These are phyloP conservation scores for Chaetodon auriga DNA, from an alignment of 2,113 vertebrate species.

Conservation along the genomic window DNA sequence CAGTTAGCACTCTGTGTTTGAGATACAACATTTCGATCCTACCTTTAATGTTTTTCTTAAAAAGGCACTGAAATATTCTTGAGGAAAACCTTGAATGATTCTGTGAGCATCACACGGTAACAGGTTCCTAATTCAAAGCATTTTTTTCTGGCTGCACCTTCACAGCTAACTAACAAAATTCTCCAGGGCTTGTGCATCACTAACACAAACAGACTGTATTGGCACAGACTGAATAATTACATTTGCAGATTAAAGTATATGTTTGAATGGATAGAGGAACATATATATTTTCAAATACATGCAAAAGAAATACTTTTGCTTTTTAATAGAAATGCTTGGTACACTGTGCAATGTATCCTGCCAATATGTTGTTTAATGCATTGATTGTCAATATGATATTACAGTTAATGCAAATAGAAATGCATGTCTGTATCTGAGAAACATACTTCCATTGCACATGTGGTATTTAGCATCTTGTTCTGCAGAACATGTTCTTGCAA, in stretches of 20 bases:
- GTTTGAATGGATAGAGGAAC: background rate
- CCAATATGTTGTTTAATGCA: no score
- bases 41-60: background rate
- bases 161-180: background rate
- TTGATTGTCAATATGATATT: no score
- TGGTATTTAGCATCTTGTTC: background rate
- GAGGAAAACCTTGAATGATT: background rate
- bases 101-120: background rate
- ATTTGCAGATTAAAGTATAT: background rate
- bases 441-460: background rate
- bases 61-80: background rate
- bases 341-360: background rate
- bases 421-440: background rate
- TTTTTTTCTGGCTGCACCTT: background rate
- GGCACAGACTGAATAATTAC: background rate
- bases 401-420: no score
- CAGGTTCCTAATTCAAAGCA: background rate
- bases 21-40: background rate
- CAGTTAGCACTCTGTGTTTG: background rate
- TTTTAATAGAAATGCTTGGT: background rate
- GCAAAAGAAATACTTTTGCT: no score
- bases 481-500: background rate
- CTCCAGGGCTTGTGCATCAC: background rate
- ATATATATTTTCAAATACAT: background rate
- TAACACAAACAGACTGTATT: background rate